These are phyloP conservation scores for Tolypeutes matacus DNA, from an alignment of 2,797 vertebrate species.

Conservation along the genomic window DNA sequence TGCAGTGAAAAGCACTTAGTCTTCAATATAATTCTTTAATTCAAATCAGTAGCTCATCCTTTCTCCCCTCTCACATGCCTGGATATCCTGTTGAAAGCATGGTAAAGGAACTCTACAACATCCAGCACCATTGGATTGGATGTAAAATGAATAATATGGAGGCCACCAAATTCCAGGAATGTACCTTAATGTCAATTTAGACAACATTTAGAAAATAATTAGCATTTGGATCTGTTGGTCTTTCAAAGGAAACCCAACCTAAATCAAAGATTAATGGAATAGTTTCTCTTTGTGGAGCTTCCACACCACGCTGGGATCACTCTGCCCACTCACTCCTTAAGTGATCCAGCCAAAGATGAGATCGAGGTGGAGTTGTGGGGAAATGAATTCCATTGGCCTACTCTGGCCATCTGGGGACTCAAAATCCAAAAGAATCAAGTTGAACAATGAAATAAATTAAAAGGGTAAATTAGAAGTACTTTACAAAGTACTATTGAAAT, in stretches of 20 bases:
- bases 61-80: background rate
- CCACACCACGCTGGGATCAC: background rate
- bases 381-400: background rate
- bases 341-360: background rate
- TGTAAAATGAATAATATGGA: background rate
- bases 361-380: background rate
- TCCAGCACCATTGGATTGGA: background rate
- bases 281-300: background rate
- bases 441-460: background rate
- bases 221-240: background rate
- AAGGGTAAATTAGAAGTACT: background rate
- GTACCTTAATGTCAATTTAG: background rate
- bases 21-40: background rate
- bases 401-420: background rate
- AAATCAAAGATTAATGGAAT: background rate
- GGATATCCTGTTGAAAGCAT: background rate
- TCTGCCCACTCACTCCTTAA: background rate
- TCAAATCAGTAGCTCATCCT: background rate
- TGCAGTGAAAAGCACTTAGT: background rate
- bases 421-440: background rate
- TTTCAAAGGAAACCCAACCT: conserved; percentile 5
- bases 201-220: conserved; percentile 6
- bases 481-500: conserved; percentile 1
- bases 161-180: background rate
- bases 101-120: background rate